phyloP scores from a whole-genome alignment of 2,797 vertebrate species.

The Coracias cyanogaster region DNA sequence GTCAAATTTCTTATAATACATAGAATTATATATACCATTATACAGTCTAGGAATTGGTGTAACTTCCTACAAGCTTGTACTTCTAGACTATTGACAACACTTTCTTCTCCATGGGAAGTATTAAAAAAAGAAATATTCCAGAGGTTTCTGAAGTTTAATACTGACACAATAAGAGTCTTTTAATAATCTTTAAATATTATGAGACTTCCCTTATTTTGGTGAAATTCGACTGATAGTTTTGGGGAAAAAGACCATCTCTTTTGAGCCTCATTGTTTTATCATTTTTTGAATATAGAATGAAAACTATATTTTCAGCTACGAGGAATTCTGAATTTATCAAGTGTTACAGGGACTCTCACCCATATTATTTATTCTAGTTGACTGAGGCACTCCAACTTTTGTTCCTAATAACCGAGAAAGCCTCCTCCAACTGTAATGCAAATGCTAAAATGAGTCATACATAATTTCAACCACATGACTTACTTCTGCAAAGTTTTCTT shows the following conservation, averaged over 20 bases:
- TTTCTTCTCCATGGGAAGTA: background rate
- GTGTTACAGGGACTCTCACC: background rate
- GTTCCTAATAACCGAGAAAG: background rate
- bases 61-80: background rate
- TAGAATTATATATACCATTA: background rate
- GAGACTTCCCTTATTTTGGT: background rate
- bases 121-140: background rate
- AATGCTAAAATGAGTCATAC: background rate
- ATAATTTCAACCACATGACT: background rate
- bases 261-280: background rate
- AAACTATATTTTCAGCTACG: background rate
- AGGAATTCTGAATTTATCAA: background rate
- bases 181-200: background rate
- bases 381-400: background rate
- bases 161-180: background rate
- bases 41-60: background rate
- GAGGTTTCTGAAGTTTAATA: background rate
- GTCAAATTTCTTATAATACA: background rate
- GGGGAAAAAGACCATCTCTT: background rate
- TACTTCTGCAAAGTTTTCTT: background rate
- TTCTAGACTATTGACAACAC: background rate
- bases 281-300: background rate
- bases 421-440: background rate
- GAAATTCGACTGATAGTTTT: background rate
- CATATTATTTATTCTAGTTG: background rate